Base-by-base conservation (phyloP, 1,140 invertebrate genomes). In the Danaus plexippus region DNA sequence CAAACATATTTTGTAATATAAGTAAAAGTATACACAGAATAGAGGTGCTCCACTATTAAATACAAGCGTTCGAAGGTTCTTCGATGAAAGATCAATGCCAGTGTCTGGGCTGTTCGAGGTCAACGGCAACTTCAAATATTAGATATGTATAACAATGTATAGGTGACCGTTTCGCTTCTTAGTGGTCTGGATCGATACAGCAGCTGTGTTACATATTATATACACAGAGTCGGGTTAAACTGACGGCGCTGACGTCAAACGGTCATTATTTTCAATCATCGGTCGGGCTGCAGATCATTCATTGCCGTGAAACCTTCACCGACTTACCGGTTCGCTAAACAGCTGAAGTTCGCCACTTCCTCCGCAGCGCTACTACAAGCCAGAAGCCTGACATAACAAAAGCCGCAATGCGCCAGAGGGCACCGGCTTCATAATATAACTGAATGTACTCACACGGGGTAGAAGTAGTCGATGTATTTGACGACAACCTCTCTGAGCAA, bases 381-480 rank as follows among this genome's bases (percentile, higher is more conserved):
- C 32, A 47, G 11, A 12, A 47, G 47, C 45, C 54, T 43, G 59
- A 61, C 54, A 61, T 46, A 61, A 63, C 47, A 63, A 65, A 67
- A 56, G 62, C 54, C 73, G 74, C 74, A 80, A 63, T 76, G 75
- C 69, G 75, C 52, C 69, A 70, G 49, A 55, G 45, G 43, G 57
- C 47, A 61, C 52, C 55, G 44, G 42, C 63, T 57, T 59, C 59
- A 49, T 61, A 63, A 62, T 57, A 63, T 60, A 65, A 60, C 60
- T 50, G 69, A 73, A 60, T 69, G 60, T 88, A 90, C 90, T 90
- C 66, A 90, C 90, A 90, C 88, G 65, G 90, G 90, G 69, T 90
- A 88, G 83, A 91, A 90, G 75, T 90, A 90, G 84, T 91, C 90
- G 64, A 91, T 90, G 79, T 91, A 91, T 71, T 91, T 90, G 80